These are phyloP conservation scores for Drosophila monieri DNA, from an alignment of 2,888 invertebrate species.

Conservation along the genomic window DNA sequence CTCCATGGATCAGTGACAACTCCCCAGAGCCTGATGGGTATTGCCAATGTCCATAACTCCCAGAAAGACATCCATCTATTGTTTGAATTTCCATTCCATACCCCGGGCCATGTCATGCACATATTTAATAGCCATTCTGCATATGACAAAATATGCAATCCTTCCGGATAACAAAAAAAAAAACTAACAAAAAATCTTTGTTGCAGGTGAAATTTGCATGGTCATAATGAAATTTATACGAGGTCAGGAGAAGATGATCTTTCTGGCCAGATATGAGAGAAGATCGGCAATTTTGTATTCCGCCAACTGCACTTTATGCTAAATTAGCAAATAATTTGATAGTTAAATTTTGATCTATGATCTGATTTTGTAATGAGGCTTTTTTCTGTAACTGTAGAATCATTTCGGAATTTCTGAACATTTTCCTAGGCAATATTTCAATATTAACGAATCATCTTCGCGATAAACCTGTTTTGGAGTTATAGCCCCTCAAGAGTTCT, in stretches of 20 bases:
- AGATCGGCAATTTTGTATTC: constrained; percentile 14
- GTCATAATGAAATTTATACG: constrained; percentile 63
- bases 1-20: constrained; percentile 10
- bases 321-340: constrained; percentile 40
- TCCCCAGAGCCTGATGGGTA: constrained; percentile 40
- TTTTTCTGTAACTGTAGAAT: background rate
- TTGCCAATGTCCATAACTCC: constrained; percentile 57
- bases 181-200: constrained; percentile 35
- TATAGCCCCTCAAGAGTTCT: constrained; percentile 31
- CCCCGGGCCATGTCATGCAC: constrained; percentile 62
- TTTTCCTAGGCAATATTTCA: background rate
- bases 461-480: constrained; percentile 19
- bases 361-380: constrained; percentile 19
- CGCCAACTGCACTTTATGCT: constrained; percentile 28
- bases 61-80: constrained; percentile 44
- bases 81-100: constrained; percentile 44
- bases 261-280: constrained; percentile 7
- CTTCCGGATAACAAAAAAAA: constrained; percentile 31
- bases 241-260: constrained; percentile 44
- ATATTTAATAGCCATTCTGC: constrained; percentile 73
- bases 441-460: constrained; percentile 18
- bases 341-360: constrained; percentile 38
- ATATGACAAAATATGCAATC: constrained; percentile 75
- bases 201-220: constrained; percentile 76
- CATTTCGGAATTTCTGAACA: background rate